Conservation (phyloP, 2,888 invertebrate genomes). For the Cephonodes hylas region DNA sequence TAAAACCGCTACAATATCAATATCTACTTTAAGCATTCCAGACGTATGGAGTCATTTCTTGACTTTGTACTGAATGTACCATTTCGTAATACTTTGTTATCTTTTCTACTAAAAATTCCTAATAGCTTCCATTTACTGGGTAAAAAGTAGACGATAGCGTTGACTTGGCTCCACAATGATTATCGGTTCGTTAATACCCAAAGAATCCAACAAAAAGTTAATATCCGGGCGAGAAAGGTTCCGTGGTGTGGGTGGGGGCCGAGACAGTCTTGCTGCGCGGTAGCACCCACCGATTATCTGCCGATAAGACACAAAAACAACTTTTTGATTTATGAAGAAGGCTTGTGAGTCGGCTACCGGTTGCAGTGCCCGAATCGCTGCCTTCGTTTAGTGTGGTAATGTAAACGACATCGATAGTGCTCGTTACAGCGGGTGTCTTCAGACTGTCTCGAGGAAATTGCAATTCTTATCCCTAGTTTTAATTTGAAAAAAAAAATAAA, state of each 20-base stretch:
- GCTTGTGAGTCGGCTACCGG: constrained; percentile 71
- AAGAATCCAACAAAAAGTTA: constrained; percentile 65
- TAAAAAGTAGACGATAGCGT: constrained; percentile 40
- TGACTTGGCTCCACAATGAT: constrained; percentile 42
- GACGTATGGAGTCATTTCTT: constrained; percentile 13
- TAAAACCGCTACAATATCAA: neutral
- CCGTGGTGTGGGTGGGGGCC: constrained; percentile 29
- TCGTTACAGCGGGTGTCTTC: no score
- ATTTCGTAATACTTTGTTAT: constrained; percentile 34
- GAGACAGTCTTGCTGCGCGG: constrained; percentile 45
- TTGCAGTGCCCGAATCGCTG: constrained; percentile 54
- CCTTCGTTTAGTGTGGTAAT: constrained; percentile 50
- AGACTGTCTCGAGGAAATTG: neutral
- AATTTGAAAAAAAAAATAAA: no score
- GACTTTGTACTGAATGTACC: constrained; percentile 11
- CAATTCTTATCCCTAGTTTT: no score
- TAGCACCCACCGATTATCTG: constrained; percentile 75
- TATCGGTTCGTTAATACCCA: constrained; percentile 61
- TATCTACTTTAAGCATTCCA: constrained; percentile 20
- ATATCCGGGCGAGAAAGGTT: constrained; percentile 46
- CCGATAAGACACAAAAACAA: constrained; percentile 77
- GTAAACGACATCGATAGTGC: no score
- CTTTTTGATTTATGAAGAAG: constrained; percentile 80
- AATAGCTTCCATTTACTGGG: constrained; percentile 57
- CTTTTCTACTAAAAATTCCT: constrained; percentile 54